phyloP scores from a whole-genome alignment of 2,888 invertebrate genomes.

The Habrosyne pyritoides region DNA sequence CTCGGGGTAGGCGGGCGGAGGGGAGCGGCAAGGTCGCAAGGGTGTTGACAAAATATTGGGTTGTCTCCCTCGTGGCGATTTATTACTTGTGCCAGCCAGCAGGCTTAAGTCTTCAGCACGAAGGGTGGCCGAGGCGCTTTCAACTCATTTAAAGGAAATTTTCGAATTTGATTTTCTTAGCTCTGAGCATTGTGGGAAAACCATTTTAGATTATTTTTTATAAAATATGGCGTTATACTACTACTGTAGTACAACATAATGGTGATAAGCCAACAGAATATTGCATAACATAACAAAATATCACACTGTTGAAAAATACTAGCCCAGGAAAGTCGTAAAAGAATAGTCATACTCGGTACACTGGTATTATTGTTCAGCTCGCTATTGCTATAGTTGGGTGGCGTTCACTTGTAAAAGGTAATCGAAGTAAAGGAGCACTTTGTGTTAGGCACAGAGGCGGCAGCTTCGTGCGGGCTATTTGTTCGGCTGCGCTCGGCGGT shows the following conservation, averaged over 20 bases:
- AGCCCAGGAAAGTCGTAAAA: too few species aligned
- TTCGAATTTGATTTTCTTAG: neutral
- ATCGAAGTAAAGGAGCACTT: constrained; percentile 15
- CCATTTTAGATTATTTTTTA: neutral
- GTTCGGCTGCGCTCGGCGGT: constrained; percentile 21
- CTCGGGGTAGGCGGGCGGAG: neutral
- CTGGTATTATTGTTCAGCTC: neutral
- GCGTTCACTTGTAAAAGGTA: constrained; percentile 9
- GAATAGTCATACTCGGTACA: neutral
- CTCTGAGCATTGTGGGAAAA: neutral
- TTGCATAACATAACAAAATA: too few species aligned
- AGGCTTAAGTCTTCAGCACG: neutral
- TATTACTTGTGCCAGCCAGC: constrained; percentile 30
- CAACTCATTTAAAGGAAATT: constrained; percentile 12
- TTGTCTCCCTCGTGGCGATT: constrained; percentile 33
- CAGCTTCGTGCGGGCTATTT: constrained; percentile 20
- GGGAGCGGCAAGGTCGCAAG: constrained; percentile 5
- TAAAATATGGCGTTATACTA: too few species aligned
- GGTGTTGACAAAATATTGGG: constrained; percentile 20
- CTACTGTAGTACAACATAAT: too few species aligned
- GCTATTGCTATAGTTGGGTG: too few species aligned
- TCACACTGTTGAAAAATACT: too few species aligned
- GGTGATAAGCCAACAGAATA: too few species aligned
- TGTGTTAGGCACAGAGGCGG: constrained; percentile 1
- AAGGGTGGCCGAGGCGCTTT: constrained; percentile 17